phyloP scores from a whole-genome alignment of 2,888 invertebrate species.

The Ptychoptera contaminata region DNA sequence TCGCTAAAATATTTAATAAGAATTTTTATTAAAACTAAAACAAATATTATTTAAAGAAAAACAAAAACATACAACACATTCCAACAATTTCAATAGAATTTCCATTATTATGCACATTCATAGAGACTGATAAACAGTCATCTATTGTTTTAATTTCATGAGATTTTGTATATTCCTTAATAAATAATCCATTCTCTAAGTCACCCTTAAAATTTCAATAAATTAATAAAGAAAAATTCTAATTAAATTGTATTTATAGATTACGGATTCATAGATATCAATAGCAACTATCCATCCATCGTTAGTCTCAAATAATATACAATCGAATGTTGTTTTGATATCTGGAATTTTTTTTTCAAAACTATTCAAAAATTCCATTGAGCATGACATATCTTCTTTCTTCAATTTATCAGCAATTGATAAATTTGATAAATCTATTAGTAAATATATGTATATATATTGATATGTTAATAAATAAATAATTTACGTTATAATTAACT shows the following conservation, averaged over 20 bases:
- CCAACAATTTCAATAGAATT: slow-evolving; percentile 84
- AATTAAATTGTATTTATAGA: background rate
- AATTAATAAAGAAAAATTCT: background rate
- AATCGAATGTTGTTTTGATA: slow-evolving; percentile 81
- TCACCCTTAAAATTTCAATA: slow-evolving; percentile 41
- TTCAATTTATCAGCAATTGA: slow-evolving; percentile 57
- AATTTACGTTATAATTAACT: slow-evolving; percentile 9
- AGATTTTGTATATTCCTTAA: slow-evolving; percentile 70
- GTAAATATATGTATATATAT: background rate
- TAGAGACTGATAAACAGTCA: slow-evolving; percentile 73
- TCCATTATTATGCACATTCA: slow-evolving; percentile 85
- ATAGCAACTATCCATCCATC: slow-evolving; percentile 50
- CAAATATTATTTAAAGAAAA: background rate
- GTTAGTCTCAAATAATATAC: slow-evolving; percentile 89
- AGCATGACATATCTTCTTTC: slow-evolving; percentile 80
- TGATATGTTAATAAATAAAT: background rate
- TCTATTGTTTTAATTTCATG: slow-evolving; percentile 64
- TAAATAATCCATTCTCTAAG: slow-evolving; percentile 52
- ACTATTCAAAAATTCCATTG: slow-evolving; percentile 63
- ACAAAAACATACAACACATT: slow-evolving; percentile 66
- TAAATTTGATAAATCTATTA: slow-evolving; percentile 32
- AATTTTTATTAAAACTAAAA: slow-evolving; percentile 6
- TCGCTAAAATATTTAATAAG: slow-evolving; percentile 41
- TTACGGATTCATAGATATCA: slow-evolving; percentile 23
- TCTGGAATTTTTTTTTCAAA: slow-evolving; percentile 82